Percentiles rank a stretch among this genome's conserved stretches.
These are phyloP conservation scores for Cryptomyrus ogoouensis DNA, from an alignment of 2,113 vertebrate genomes.

Conservation along the genomic window DNA sequence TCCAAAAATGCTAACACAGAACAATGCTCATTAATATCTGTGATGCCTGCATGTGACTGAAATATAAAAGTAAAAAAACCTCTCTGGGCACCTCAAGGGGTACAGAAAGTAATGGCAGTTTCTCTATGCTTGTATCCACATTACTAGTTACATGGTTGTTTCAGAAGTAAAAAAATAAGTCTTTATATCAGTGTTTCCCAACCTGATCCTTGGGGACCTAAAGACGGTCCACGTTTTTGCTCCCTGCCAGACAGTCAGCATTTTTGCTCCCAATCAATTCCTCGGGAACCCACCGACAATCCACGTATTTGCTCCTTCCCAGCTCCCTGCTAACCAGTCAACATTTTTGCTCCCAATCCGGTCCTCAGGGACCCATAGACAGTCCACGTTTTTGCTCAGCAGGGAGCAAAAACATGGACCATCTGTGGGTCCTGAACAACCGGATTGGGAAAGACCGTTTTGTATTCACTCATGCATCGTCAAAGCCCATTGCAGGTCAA, in stretches of 20 bases:
- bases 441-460: neutral
- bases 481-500: neutral
- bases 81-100: neutral
- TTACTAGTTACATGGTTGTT: neutral
- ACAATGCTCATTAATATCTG: neutral
- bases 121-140: neutral
- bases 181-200: neutral
- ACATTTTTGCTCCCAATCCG: neutral
- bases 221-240: neutral
- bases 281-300: neutral
- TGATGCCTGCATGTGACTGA: neutral
- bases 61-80: neutral
- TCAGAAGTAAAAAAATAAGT: neutral
- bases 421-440: neutral
- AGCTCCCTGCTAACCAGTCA: neutral
- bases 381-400: neutral
- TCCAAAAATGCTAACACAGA: neutral
- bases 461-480: neutral
- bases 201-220: neutral
- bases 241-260: neutral
- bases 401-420: neutral
- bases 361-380: neutral
- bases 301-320: neutral
- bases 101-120: neutral
- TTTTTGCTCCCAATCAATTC: neutral